Evolutionary conservation across 2,113 vertebrate genomes (phyloP), one percentile per base, ranked within the genome.

Genomic region (Phyllostomus discolor): DNA sequence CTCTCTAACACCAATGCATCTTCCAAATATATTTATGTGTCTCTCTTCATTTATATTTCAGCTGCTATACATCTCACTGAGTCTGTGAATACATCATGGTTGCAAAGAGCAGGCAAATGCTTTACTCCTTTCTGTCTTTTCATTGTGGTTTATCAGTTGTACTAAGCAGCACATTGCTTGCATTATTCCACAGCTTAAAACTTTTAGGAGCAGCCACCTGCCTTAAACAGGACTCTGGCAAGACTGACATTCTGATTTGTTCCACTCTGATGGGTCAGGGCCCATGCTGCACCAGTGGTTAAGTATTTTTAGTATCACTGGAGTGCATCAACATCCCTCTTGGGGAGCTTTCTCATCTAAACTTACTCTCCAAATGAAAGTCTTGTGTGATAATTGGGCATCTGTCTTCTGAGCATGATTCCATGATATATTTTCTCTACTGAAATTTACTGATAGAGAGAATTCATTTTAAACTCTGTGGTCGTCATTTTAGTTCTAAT

Each of bases 11-110:
- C 15, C 5, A 88, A 59, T 19, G 17, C 17, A 33, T 76, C 66
- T 81, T 76, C n/a, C 78, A 90, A 93, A 76, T 78, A 50, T 69
- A 38, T 70, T 59, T 12, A 17, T 15, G 17, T 43, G 20, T 88
- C 70, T 90, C 19, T 10, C 62, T 92, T 92, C 48, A 88, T 75
- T 88, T 75, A 73, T 66, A 95, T 69, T 90, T 64, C 24, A 90
- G 85, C 80, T 94, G 69, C n/a, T 67, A 7, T 17, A 78, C 20
- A 6, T 43, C 64, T 92, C 66, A 66, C 41, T 78, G 54, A 76
- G 59, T 89, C 57, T 48, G 43, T 59, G 83, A 84, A 88, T 54
- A 59, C 15, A 38, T 35, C 28, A 2, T 14, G 19, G 52, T n/a
- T 73, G 52, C 46, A 90, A n/a, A 79, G 46, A 84, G 16, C 41